phyloP scores from a whole-genome alignment of 2,888 invertebrate species.

The Cryptosula pallasiana region DNA sequence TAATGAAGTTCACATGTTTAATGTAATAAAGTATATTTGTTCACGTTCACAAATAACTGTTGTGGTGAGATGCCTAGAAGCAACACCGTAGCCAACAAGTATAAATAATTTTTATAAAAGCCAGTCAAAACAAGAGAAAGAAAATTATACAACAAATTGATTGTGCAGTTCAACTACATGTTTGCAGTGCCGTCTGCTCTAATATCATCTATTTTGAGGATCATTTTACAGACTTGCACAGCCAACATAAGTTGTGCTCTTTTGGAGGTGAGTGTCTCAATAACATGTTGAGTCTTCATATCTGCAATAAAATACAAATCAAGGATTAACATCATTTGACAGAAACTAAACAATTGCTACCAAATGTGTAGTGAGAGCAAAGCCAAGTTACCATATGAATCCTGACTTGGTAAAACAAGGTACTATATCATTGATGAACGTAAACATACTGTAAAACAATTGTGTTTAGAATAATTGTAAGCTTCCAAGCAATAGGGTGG shows the following conservation, averaged over 20 bases:
- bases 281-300: slow-evolving; percentile 90
- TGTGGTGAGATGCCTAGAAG: not conserved
- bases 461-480: too few species aligned
- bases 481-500: too few species aligned
- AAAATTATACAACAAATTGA: not conserved
- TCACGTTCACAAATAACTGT: not conserved
- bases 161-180: not conserved
- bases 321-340: too few species aligned
- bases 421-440: too few species aligned
- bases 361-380: too few species aligned
- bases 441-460: too few species aligned
- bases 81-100: not conserved
- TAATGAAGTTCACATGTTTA: not conserved
- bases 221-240: slow-evolving; percentile 98
- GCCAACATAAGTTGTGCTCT: slow-evolving; percentile 94
- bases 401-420: too few species aligned
- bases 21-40: not conserved
- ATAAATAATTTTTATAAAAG: not conserved
- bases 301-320: slow-evolving; percentile 58
- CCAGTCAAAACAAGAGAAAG: not conserved
- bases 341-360: too few species aligned
- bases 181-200: slow-evolving; percentile 54
- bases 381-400: too few species aligned
- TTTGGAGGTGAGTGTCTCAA: slow-evolving; percentile 94
- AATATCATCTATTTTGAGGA: slow-evolving; percentile 97